Evolutionary conservation across 2,797 vertebrate species (phyloP).

Genomic region (Pantherophis alleghaniensis): DNA sequence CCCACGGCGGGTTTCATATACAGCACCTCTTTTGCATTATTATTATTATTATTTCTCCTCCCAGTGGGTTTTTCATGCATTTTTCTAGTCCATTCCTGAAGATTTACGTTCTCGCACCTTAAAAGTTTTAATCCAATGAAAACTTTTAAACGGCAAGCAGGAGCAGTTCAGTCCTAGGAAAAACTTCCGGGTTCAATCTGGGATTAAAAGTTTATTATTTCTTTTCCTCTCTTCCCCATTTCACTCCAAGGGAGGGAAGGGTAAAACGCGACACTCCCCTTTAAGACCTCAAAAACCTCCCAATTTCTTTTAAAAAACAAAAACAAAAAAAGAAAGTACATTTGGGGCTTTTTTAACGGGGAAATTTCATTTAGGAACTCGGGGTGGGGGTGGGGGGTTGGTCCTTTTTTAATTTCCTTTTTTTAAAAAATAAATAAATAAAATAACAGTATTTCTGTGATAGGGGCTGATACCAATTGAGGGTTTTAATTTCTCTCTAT

Average conservation of each 20-base stretch:
- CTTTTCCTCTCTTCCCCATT: too few species aligned
- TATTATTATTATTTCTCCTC: background rate
- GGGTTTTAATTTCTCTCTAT: background rate
- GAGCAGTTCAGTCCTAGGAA: background rate
- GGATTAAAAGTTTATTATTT: background rate
- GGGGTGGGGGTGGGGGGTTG: background rate
- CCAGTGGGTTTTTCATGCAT: background rate
- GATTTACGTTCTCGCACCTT: background rate
- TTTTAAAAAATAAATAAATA: constrained; percentile 27
- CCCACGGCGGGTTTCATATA: background rate
- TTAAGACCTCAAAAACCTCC: background rate
- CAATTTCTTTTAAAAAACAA: background rate
- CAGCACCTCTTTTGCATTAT: background rate
- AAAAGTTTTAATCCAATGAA: background rate
- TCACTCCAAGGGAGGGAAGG: background rate
- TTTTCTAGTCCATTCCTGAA: background rate
- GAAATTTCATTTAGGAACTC: background rate
- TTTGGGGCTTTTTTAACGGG: background rate
- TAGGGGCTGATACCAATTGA: constrained; percentile 1
- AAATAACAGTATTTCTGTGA: constrained; percentile 36
- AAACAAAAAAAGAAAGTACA: background rate
- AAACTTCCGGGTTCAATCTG: background rate
- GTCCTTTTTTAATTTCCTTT: background rate
- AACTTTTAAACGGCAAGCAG: background rate
- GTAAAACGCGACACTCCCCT: fast-evolving